Base-by-base conservation (phyloP, 2,797 vertebrate species). In the Centropyge bicolor region DNA sequence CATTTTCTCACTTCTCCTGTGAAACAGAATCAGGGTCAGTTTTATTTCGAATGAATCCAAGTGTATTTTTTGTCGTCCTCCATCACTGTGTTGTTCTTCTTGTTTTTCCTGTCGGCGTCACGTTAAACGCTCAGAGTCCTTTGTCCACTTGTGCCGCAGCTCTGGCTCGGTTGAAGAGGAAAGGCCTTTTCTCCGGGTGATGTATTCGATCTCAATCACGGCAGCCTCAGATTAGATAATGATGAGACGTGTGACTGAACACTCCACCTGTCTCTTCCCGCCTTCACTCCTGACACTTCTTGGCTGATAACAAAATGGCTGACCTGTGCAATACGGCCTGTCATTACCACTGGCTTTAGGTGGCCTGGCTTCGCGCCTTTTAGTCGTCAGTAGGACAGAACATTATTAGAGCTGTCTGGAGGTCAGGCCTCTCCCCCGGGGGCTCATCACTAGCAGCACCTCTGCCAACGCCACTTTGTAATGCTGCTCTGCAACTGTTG, bases 381-480 rank as follows among this genome's bases (percentile, higher is more conserved):
- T 64, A 63, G 69, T 86, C 78, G 54, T 87, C 83, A 81, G 85
- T 75, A 45, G 76, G 77, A 81, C 67, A 48, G 86, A 81, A 83
- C 89, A 91, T 93, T 91, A 93, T 94, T 92, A 93, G 84, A 88
- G 85, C 81, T 82, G 91, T 90, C 84, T 91, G 71, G 81, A 89
- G 90, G 90, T 93, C 88, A 86, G 80, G 62, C 69, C 55, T 82
- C 65, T 90, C 89, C 79, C 82, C 45, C 1, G 78, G 66, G 89
- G 84, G 69, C 82, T 92, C 86, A 88, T 94, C 92, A 90, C 81
- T 14, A 59, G 57, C 80, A 77, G 69, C 81, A 74, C 84, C 83
- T 89, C 78, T 87, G 87, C 89, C 84, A 88, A 70, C 1, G 13
- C 85, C 40, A 38, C 78, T 64, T 63, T 74, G 82, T 16, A 54